phyloP scores from a whole-genome alignment of 2,888 invertebrate species.

The Temnothorax unifasciatus region DNA sequence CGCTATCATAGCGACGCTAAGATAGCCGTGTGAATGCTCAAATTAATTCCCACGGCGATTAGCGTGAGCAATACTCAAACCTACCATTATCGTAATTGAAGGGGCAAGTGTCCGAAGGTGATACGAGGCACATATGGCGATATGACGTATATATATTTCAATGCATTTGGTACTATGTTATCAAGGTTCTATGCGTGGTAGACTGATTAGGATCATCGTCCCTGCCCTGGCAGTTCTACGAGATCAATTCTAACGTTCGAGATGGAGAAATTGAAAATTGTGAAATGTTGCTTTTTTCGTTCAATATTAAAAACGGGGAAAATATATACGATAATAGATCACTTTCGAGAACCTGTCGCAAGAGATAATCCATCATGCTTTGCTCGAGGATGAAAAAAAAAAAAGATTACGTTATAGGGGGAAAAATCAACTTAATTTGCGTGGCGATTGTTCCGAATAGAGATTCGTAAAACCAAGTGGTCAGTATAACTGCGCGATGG shows the following conservation, averaged over 20 bases:
- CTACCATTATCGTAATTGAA: conserved; percentile 36
- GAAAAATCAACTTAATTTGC: conserved; percentile 41
- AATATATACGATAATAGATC: conserved; percentile 12
- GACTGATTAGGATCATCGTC: conserved; percentile 3
- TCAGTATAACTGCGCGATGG: conserved; percentile 22
- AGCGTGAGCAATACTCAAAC: conserved; percentile 23
- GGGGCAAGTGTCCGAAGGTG: conserved; percentile 18
- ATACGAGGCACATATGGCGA: neutral
- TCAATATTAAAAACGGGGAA: neutral
- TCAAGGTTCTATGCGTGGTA: neutral
- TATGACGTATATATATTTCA: conserved; percentile 12
- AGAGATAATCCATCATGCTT: conserved; percentile 2
- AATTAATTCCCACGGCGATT: conserved; percentile 42
- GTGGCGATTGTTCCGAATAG: conserved; percentile 21
- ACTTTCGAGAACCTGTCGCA: neutral
- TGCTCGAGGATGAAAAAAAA: conserved; percentile 22
- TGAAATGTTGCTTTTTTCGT: neutral
- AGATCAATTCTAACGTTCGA: neutral
- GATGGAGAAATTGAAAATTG: neutral
- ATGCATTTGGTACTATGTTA: neutral
- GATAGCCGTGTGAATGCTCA: conserved; percentile 17
- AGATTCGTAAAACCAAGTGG: conserved; percentile 42
- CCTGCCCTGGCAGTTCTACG: neutral
- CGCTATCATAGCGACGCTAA: conserved; percentile 39
- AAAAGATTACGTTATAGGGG: neutral